Evolutionary conservation across 2,888 invertebrate species (phyloP).

Genomic region (Campoletis raptor): DNA sequence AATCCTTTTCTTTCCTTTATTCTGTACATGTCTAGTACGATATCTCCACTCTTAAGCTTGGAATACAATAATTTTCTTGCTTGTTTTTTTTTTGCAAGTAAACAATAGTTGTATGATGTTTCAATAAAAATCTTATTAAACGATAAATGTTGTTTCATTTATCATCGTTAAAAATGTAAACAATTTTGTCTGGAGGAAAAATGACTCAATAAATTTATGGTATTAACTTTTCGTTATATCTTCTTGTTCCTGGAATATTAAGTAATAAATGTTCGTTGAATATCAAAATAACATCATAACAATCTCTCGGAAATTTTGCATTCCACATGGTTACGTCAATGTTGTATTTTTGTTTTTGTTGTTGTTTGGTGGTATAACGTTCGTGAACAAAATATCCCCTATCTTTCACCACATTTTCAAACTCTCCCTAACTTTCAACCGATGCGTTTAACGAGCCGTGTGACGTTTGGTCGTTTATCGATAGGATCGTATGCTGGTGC

Average conservation of each 20-base stretch:
- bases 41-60: neutral
- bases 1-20: conserved; percentile 17
- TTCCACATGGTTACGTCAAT: neutral
- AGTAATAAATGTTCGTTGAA: neutral
- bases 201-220: neutral
- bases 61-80: neutral
- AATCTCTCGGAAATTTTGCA: neutral
- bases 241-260: neutral
- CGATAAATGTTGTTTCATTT: neutral
- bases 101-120: neutral
- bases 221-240: neutral
- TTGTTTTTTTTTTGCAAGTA: neutral
- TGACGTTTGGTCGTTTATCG: conserved; percentile 61
- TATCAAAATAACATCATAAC: neutral
- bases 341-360: conserved; percentile 7
- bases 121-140: neutral
- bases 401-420: conserved; percentile 18
- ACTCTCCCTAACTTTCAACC: conserved; percentile 35
- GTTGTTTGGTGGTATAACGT: neutral
- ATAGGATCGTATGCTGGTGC: conserved; percentile 43
- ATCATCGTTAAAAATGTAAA: neutral
- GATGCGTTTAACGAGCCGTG: conserved; percentile 62
- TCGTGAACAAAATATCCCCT: conserved; percentile 23
- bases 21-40: conserved; percentile 4
- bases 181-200: neutral